Conservation (phyloP, 1,140 invertebrate genomes). For the Drosophila pallidifrons region DNA sequence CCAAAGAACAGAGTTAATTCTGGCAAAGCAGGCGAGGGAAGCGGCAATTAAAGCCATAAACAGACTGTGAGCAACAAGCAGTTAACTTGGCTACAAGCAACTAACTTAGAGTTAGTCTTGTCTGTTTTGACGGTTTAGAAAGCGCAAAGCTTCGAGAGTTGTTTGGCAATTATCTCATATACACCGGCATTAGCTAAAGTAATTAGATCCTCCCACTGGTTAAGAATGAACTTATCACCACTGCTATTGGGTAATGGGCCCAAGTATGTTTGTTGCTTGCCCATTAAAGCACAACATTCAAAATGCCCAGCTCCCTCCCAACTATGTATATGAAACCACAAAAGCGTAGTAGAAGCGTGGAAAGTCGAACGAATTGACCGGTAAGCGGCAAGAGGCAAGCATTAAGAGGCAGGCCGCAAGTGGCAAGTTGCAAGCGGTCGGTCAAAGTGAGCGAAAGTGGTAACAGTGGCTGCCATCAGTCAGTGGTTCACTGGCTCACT, state of each 20-base stretch:
- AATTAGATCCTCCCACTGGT: slow-evolving; percentile 37
- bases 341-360: slow-evolving; percentile 39
- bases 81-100: slow-evolving; percentile 26
- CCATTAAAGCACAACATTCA: slow-evolving; percentile 1
- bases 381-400: background rate
- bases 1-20: slow-evolving; percentile 46
- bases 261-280: background rate
- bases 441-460: slow-evolving; percentile 50
- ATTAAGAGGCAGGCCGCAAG: background rate
- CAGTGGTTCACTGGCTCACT: slow-evolving; percentile 8
- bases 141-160: slow-evolving; percentile 49
- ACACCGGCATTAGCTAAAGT: slow-evolving; percentile 27
- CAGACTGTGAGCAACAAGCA: slow-evolving; percentile 45
- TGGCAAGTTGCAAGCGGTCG: slow-evolving; percentile 6
- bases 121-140: slow-evolving; percentile 42
- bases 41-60: slow-evolving; percentile 53
- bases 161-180: slow-evolving; percentile 53
- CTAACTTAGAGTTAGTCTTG: slow-evolving; percentile 27
- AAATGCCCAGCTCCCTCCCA: slow-evolving; percentile 10
- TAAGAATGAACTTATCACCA: slow-evolving; percentile 24
- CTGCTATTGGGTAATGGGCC: background rate
- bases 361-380: slow-evolving; percentile 47
- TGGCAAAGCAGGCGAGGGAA: slow-evolving; percentile 26
- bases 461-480: slow-evolving; percentile 22
- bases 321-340: slow-evolving; percentile 24